Conservation (phyloP, 2,797 vertebrate genomes). For the Delichon dasypus region DNA sequence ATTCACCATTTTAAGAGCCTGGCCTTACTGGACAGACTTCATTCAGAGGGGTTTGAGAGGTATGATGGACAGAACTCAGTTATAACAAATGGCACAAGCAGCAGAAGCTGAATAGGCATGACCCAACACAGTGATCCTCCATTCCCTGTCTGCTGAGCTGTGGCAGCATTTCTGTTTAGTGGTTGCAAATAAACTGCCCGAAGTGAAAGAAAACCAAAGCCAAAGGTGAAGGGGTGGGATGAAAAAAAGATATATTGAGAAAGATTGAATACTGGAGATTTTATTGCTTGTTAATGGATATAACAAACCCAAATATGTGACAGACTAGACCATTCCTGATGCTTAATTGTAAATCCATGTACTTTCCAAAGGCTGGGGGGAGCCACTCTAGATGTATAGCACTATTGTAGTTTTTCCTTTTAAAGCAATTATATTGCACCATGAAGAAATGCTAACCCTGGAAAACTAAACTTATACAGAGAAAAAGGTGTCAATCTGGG, state of each 20-base stretch:
- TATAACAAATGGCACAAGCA: not conserved
- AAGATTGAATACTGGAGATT: not conserved
- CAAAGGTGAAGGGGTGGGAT: not conserved
- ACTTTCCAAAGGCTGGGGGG: not conserved
- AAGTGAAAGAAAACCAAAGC: not conserved
- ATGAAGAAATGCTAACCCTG: not conserved
- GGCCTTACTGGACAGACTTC: not conserved
- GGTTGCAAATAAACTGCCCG: not conserved
- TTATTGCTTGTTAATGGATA: slow-evolving; percentile 48
- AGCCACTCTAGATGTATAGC: not conserved
- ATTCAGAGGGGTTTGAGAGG: not conserved
- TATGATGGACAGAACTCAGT: not conserved
- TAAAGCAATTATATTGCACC: slow-evolving; percentile 31
- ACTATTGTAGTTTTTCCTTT: not conserved
- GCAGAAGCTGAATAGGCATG: not conserved
- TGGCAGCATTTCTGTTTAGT: not conserved
- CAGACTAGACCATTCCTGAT: not conserved
- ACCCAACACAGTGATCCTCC: fast-evolving
- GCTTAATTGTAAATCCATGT: slow-evolving; percentile 46
- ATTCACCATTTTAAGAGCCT: not conserved
- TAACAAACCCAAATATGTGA: slow-evolving; percentile 37
- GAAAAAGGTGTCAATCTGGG: not conserved
- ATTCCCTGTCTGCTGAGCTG: not conserved
- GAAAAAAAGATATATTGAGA: not conserved
- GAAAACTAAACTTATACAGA: slow-evolving; percentile 17